Evolutionary conservation across 2,888 invertebrate genomes (phyloP).

Genomic region (Arrhopalites spinosus): DNA sequence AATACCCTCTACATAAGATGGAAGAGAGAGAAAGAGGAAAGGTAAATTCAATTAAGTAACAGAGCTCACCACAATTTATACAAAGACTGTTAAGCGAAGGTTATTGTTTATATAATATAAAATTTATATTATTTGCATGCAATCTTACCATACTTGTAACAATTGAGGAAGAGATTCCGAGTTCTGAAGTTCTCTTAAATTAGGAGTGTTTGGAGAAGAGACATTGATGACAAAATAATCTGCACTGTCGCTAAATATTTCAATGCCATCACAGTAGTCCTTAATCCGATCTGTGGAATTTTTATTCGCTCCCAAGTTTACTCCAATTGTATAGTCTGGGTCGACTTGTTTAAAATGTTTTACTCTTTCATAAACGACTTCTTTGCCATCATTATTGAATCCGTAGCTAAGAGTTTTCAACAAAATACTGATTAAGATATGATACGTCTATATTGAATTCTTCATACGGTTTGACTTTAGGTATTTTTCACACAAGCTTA

Average conservation of each 20-base stretch:
- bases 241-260: slow-evolving; percentile 78
- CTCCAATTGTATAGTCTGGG: slow-evolving; percentile 74
- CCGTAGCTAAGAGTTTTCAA: slow-evolving; percentile 68
- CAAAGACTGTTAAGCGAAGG: no score
- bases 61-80: no score
- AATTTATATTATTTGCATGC: not conserved
- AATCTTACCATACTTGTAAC: slow-evolving; percentile 42
- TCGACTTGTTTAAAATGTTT: slow-evolving; percentile 62
- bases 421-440: not conserved
- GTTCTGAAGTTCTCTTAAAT: slow-evolving; percentile 53
- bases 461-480: not conserved
- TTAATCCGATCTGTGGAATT: slow-evolving; percentile 71
- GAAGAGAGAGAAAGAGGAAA: slow-evolving; percentile 11
- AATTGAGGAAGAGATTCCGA: slow-evolving; percentile 46
- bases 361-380: slow-evolving; percentile 72
- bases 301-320: slow-evolving; percentile 97
- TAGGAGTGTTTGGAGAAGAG: slow-evolving; percentile 63
- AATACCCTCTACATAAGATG: slow-evolving; percentile 43
- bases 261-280: slow-evolving; percentile 86
- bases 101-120: not conserved
- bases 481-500: slow-evolving; percentile 57
- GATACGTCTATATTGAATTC: not conserved
- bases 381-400: slow-evolving; percentile 95
- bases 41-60: not conserved
- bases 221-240: slow-evolving; percentile 97